Percentiles rank a stretch among this genome's conserved stretches.
Evolutionary conservation across 2,888 invertebrate species (phyloP).

Genomic region (Eristalis tenax): DNA sequence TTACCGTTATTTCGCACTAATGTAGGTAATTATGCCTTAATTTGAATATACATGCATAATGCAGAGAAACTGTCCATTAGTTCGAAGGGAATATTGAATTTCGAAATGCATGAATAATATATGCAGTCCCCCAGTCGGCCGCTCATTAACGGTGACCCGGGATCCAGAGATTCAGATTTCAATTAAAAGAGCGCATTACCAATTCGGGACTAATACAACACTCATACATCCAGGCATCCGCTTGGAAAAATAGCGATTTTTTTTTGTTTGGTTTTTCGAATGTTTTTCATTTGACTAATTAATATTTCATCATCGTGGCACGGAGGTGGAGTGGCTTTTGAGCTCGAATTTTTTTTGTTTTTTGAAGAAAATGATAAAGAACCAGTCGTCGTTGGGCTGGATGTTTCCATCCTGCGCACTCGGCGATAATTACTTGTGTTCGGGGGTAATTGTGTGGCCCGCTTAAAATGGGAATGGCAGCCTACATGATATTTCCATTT

Average conservation of each 20-base stretch:
- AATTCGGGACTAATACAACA: conserved; percentile 42
- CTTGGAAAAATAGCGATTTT: neutral
- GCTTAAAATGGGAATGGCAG: conserved; percentile 50
- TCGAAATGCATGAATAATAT: conserved; percentile 67
- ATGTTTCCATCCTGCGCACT: conserved; percentile 6
- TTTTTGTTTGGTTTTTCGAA: conserved; percentile 20
- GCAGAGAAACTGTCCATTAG: conserved; percentile 49
- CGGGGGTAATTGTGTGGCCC: conserved; percentile 41
- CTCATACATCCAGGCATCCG: neutral
- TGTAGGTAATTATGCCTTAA: conserved; percentile 11
- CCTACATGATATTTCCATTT: conserved; percentile 69
- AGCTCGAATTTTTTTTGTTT: neutral
- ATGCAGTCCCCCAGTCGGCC: conserved; percentile 36
- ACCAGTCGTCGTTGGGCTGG: neutral
- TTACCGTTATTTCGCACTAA: neutral
- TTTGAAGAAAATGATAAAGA: neutral
- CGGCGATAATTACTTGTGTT: conserved; percentile 52
- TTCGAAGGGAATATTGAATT: conserved; percentile 51
- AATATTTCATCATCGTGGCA: conserved; percentile 55
- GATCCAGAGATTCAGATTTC: conserved; percentile 31
- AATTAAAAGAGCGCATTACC: conserved; percentile 68
- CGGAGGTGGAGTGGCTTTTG: too few relatives aligned
- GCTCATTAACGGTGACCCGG: conserved; percentile 16
- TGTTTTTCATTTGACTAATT: conserved; percentile 63
- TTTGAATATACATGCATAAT: conserved; percentile 26